A percentile compares a stretch with the other conserved stretches of the same genome.
phyloP scores from a whole-genome alignment of 2,888 invertebrate species.

The Atethmia centrago region DNA sequence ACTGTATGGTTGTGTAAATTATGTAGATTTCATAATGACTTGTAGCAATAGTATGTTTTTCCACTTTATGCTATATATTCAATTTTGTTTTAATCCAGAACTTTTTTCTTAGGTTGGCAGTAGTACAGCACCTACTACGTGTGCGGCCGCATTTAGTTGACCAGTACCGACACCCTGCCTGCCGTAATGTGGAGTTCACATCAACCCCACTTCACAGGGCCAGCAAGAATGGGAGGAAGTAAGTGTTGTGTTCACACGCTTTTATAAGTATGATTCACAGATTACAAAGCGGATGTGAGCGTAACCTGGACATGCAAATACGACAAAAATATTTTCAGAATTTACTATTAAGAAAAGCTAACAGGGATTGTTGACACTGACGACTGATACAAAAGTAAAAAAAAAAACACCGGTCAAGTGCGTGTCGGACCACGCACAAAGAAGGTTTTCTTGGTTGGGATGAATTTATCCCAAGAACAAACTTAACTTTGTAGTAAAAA shows the following conservation, averaged over 20 bases:
- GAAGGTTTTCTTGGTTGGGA: no score
- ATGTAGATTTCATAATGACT: no score
- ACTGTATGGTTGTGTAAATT: no score
- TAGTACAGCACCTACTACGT: slow-evolving; percentile 96
- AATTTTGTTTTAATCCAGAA: no score
- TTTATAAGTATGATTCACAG: neutral
- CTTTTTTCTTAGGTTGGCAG: slow-evolving; percentile 92
- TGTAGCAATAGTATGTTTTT: no score
- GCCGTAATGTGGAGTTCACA: slow-evolving; percentile 90
- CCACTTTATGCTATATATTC: no score
- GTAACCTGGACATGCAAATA: neutral
- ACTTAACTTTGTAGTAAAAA: no score
- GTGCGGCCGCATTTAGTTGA: slow-evolving; percentile 96
- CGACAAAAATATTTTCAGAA: neutral
- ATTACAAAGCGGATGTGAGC: neutral
- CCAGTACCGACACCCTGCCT: slow-evolving; percentile 89
- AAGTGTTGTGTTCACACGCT: slow-evolving; percentile 78
- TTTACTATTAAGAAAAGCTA: neutral
- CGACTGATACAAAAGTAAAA: no score
- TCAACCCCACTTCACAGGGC: slow-evolving; percentile 98
- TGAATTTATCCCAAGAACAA: no score
- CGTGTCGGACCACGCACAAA: no score
- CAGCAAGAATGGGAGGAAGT: slow-evolving; percentile 97
- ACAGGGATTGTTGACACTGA: neutral
- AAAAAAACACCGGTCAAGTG: no score